Evolutionary conservation across 2,888 invertebrate genomes (phyloP).

Genomic region (Hemicrepidius hirtus): DNA sequence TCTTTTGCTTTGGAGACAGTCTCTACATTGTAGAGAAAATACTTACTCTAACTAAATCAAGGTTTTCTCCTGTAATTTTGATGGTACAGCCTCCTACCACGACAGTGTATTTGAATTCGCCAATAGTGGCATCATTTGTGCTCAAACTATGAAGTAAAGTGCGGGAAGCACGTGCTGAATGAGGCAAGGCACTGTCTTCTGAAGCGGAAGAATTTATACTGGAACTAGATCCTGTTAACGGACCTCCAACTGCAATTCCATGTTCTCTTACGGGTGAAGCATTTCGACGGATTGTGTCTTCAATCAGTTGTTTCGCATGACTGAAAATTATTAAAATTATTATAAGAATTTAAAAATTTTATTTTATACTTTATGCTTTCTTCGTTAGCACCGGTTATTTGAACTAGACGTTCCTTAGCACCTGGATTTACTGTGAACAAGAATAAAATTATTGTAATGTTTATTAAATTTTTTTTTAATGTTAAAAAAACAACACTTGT

Average conservation of each 20-base stretch:
- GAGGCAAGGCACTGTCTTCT: slow-evolving; percentile 74
- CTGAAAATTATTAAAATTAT: too few relatives aligned
- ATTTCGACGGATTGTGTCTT: slow-evolving; percentile 95
- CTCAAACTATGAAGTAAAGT: slow-evolving; percentile 86
- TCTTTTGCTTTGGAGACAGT: too few relatives aligned
- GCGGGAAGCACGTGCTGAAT: slow-evolving; percentile 75
- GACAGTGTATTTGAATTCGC: slow-evolving; percentile 93
- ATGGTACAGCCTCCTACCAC: slow-evolving; percentile 85
- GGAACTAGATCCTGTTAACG: slow-evolving; percentile 82
- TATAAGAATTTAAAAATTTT: too few relatives aligned
- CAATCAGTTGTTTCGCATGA: slow-evolving; percentile 94
- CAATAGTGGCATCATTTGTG: slow-evolving; percentile 88
- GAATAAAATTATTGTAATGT: slow-evolving; percentile 40
- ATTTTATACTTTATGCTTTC: slow-evolving; percentile 89
- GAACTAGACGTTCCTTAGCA: slow-evolving; percentile 95
- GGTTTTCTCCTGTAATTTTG: slow-evolving; percentile 89
- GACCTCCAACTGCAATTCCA: slow-evolving; percentile 75
- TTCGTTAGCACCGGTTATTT: slow-evolving; percentile 95
- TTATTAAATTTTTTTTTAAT: too few relatives aligned
- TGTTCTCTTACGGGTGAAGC: slow-evolving; percentile 91
- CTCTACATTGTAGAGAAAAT: too few relatives aligned
- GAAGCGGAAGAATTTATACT: slow-evolving; percentile 87
- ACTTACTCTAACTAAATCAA: slow-evolving; percentile 88
- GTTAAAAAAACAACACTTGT: too few relatives aligned
- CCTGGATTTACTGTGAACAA: slow-evolving; percentile 90